phyloP scores from a whole-genome alignment of 2,888 invertebrate genomes.

The Pelosia muscerda region DNA sequence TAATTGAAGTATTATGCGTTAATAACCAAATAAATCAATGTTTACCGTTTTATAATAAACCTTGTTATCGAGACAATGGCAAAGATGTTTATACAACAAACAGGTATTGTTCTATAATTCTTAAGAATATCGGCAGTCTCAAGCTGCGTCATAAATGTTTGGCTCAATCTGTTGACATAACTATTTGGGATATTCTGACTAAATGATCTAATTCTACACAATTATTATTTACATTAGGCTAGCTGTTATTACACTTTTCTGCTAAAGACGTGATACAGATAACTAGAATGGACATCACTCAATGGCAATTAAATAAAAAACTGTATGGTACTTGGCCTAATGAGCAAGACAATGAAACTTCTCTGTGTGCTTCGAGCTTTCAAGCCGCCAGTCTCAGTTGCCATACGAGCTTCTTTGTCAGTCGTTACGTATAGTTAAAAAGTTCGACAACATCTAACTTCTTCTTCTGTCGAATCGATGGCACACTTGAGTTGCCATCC shows the following conservation, averaged over 20 bases:
- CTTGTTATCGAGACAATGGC: not conserved
- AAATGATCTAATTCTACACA: not conserved
- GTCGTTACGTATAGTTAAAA: no score
- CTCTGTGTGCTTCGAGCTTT: no score
- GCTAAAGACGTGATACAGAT: no score
- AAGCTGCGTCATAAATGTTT: not conserved
- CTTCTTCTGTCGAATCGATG: no score
- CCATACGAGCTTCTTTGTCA: no score
- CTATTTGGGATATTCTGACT: not conserved
- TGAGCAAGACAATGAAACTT: no score
- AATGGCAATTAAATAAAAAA: no score
- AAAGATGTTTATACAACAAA: conserved; percentile 2
- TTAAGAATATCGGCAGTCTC: not conserved
- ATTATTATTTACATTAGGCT: not conserved
- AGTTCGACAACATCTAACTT: no score
- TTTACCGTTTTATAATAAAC: not conserved
- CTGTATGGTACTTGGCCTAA: no score
- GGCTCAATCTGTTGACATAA: not conserved
- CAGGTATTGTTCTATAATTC: not conserved
- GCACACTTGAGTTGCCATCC: no score
- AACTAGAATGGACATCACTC: no score
- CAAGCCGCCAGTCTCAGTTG: no score
- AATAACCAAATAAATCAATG: not conserved
- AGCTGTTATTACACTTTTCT: not conserved
- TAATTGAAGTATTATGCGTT: not conserved